Evolutionary conservation across 2,113 vertebrate genomes (phyloP).

Genomic region (Pardalotus punctatus): DNA sequence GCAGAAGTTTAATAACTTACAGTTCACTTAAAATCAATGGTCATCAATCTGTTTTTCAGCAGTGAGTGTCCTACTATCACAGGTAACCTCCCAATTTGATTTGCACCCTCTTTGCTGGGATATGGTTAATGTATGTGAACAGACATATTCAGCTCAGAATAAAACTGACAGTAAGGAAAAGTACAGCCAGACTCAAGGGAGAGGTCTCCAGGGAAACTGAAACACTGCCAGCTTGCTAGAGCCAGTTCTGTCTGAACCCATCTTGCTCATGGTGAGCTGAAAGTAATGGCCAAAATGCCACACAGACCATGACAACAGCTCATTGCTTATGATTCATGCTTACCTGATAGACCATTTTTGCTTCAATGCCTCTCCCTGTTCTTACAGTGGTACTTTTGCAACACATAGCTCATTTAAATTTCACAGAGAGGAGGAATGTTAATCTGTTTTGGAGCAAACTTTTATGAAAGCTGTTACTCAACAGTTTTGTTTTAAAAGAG

Average conservation of each 20-base stretch:
- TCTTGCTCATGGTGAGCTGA: background rate
- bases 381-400: background rate
- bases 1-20: background rate
- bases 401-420: background rate
- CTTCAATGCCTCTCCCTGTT: background rate
- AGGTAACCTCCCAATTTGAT: background rate
- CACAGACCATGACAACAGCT: background rate
- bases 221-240: background rate
- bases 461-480: background rate
- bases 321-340: background rate
- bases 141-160: background rate
- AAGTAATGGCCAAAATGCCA: background rate
- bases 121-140: background rate
- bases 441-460: background rate
- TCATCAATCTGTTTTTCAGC: slow-evolving; percentile 3
- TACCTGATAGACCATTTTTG: background rate
- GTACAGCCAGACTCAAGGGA: background rate
- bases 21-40: background rate
- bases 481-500: background rate
- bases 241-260: background rate
- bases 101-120: background rate
- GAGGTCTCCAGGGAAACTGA: background rate
- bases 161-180: background rate
- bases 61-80: background rate
- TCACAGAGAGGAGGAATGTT: background rate